phyloP scores from a whole-genome alignment of 2,888 invertebrate species.

The Apamea epomidion region DNA sequence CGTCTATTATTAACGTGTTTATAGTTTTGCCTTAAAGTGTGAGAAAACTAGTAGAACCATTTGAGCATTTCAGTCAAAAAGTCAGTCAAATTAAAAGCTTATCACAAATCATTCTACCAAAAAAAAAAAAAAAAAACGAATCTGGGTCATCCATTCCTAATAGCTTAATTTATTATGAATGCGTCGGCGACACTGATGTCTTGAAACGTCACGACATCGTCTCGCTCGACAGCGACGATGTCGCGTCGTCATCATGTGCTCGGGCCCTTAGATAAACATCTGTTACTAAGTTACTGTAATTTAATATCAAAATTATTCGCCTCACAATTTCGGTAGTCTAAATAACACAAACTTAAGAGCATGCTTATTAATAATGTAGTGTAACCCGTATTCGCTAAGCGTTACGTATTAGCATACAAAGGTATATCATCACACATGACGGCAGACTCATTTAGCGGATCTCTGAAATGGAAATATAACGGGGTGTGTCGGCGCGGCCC shows the following conservation, averaged over 20 bases:
- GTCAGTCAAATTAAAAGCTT: no score
- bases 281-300: slow-evolving; percentile 37
- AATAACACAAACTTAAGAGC: slow-evolving; percentile 37
- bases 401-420: slow-evolving; percentile 55
- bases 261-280: slow-evolving; percentile 8
- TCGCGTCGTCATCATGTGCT: not conserved
- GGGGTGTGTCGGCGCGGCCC: slow-evolving; percentile 63
- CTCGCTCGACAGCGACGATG: not conserved
- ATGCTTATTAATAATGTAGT: slow-evolving; percentile 59
- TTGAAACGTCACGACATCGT: not conserved
- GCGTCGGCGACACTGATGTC: no score
- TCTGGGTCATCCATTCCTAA: not conserved
- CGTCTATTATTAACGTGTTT: not conserved
- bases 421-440: slow-evolving; percentile 56
- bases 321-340: slow-evolving; percentile 26
- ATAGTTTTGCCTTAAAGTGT: not conserved
- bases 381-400: slow-evolving; percentile 46
- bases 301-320: slow-evolving; percentile 33
- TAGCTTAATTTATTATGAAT: not conserved
- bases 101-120: not conserved
- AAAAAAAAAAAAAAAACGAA: not conserved
- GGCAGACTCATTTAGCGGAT: slow-evolving; percentile 66
- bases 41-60: not conserved
- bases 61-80: not conserved
- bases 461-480: slow-evolving; percentile 70